A percentile compares a stretch with the other conserved stretches of the same genome.
phyloP scores from a whole-genome alignment of 2,113 vertebrate species.

The Anguilla rostrata region DNA sequence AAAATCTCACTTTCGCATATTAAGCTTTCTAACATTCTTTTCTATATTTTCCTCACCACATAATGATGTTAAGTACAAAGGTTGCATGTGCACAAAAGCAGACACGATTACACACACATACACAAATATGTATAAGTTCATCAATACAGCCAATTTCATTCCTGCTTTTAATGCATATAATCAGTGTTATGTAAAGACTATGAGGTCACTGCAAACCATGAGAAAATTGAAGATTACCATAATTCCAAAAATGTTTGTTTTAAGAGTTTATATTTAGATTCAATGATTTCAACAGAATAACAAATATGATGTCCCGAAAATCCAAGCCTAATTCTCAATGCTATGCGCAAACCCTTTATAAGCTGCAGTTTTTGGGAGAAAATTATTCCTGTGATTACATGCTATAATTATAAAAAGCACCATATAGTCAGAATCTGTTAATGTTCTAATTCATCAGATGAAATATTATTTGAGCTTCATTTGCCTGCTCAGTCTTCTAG shows the following conservation, averaged over 20 bases:
- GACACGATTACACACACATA: not conserved
- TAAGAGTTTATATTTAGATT: constrained; percentile 71
- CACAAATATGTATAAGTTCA: not conserved
- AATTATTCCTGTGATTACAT: not conserved
- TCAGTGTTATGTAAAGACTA: constrained; percentile 46
- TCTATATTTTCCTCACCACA: not conserved
- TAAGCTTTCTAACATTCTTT: not conserved
- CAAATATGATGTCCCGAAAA: constrained; percentile 62
- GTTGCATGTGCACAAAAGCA: not conserved
- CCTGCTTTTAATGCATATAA: constrained; percentile 3
- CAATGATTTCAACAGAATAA: constrained; percentile 64
- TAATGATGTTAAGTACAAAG: not conserved
- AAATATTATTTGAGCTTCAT: too few species aligned
- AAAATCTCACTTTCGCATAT: not conserved
- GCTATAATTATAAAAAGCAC: not conserved
- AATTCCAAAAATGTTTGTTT: constrained; percentile 73
- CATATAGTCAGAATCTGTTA: too few species aligned
- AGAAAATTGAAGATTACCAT: constrained; percentile 58
- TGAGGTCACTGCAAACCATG: constrained; percentile 61
- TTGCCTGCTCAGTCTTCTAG: not conserved
- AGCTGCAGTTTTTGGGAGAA: not conserved
- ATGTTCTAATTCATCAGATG: too few species aligned
- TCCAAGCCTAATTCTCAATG: constrained; percentile 53
- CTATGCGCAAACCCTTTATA: constrained; percentile 1
- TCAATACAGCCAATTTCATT: not conserved